Percentiles rank a stretch among this genome's conserved stretches.
Conservation (phyloP, 2,797 vertebrate species). For the Urocyon cinereoargenteus region DNA sequence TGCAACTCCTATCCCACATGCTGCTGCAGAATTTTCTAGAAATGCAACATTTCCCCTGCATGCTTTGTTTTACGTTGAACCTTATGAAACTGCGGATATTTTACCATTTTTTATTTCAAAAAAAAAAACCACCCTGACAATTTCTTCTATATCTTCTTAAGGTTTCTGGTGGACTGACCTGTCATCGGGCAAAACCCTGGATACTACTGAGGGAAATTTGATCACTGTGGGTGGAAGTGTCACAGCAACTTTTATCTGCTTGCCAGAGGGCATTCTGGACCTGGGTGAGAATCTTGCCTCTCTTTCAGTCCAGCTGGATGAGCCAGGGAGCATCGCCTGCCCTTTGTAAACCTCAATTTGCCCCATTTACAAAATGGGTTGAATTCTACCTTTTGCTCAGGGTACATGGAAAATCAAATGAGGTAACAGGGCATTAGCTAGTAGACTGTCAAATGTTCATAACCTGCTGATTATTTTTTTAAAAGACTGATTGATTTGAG, state of each 20-base stretch:
- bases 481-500: background rate
- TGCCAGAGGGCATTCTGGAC: background rate
- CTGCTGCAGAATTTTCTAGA: slow-evolving; percentile 77
- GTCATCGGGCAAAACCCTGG: background rate
- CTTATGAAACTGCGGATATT: background rate
- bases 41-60: background rate
- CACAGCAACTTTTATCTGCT: background rate
- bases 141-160: background rate
- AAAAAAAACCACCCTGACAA: background rate
- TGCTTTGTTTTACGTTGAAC: background rate
- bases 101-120: background rate
- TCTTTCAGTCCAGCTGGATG: background rate
- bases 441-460: background rate
- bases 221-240: rapidly evolving
- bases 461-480: background rate
- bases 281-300: background rate
- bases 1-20: background rate
- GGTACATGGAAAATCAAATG: background rate
- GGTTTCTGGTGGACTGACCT: background rate
- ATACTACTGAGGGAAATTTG: background rate
- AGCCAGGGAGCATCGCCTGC: background rate
- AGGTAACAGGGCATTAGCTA: background rate
- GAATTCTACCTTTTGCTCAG: background rate
- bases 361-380: slow-evolving; percentile 16
- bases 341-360: slow-evolving; percentile 27